Evolutionary conservation across 2,113 vertebrate species (phyloP).

Genomic region (Piprites chloris): DNA sequence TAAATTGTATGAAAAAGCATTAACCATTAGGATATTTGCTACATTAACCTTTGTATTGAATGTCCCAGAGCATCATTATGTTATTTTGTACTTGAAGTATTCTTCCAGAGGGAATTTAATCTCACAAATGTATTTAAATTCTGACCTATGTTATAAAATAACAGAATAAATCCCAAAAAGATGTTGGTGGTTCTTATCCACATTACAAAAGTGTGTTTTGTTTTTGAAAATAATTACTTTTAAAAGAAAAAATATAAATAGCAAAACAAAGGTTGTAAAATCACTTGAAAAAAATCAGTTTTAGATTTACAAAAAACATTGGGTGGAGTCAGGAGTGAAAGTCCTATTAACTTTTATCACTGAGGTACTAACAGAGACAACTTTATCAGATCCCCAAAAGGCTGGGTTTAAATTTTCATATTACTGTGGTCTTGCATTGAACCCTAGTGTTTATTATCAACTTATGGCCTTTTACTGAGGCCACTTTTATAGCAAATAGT

Average conservation of each 20-base stretch:
- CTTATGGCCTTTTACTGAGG: not conserved
- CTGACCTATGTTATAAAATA: not conserved
- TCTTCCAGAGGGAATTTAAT: not conserved
- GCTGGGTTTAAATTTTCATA: not conserved
- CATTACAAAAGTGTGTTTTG: not conserved
- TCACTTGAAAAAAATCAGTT: not conserved
- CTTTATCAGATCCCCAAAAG: not conserved
- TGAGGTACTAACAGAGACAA: not conserved
- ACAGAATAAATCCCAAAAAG: not conserved
- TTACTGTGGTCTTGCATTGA: not conserved
- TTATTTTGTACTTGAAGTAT: not conserved
- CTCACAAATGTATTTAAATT: not conserved
- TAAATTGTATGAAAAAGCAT: not conserved
- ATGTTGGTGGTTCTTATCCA: fast-evolving
- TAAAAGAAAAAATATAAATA: not conserved
- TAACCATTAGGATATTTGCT: not conserved
- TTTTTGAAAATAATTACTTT: not conserved
- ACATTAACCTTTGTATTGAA: not conserved
- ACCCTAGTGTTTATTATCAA: not conserved
- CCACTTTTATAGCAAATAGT: not conserved
- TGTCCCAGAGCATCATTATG: not conserved
- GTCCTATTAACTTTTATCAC: not conserved
- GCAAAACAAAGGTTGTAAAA: not conserved
- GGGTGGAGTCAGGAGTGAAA: not conserved
- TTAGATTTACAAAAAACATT: not conserved